Percentiles rank a stretch among this genome's conserved stretches.
Conservation (phyloP, 2,888 invertebrate genomes). For the Tribolium freemani region DNA sequence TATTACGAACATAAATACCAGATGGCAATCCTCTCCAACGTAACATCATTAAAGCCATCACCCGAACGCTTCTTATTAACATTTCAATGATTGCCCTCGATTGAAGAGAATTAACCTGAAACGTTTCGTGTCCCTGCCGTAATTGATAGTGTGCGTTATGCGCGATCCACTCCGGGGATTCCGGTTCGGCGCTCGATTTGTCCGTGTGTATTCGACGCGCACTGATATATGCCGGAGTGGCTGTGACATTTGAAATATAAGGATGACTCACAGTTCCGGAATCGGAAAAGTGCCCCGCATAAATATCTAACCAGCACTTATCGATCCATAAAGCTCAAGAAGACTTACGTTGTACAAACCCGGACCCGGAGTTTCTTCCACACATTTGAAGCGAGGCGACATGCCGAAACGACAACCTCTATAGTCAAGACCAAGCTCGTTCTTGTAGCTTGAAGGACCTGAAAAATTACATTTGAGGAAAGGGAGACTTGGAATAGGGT, state of each 20-base stretch:
- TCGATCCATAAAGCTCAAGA: conserved; percentile 13
- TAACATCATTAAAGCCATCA: conserved; percentile 28
- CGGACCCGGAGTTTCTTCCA: conserved; percentile 53
- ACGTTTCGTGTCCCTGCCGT: conserved; percentile 31
- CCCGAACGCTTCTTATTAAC: conserved; percentile 44
- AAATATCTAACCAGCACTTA: conserved; percentile 25
- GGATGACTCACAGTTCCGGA: conserved; percentile 56
- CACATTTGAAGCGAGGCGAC: conserved; percentile 43
- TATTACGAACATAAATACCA: neutral
- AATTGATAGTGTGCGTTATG: conserved; percentile 45
- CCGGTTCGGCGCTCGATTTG: conserved; percentile 43
- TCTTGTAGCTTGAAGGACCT: conserved; percentile 49
- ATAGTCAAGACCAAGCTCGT: conserved; percentile 17
- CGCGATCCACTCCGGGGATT: conserved; percentile 34
- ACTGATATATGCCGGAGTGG: conserved; percentile 60
- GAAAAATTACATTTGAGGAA: neutral
- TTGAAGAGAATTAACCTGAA: conserved; percentile 49
- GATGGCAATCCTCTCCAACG: conserved; percentile 22
- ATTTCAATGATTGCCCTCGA: conserved; percentile 47
- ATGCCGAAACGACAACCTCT: conserved; percentile 27
- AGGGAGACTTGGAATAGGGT: neutral
- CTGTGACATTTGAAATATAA: conserved; percentile 61
- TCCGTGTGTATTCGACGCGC: conserved; percentile 47
- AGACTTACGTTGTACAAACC: conserved; percentile 55
- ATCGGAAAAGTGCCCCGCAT: conserved; percentile 24